These are phyloP conservation scores for Motacilla alba DNA, from an alignment of 2,113 vertebrate genomes.

Conservation along the genomic window DNA sequence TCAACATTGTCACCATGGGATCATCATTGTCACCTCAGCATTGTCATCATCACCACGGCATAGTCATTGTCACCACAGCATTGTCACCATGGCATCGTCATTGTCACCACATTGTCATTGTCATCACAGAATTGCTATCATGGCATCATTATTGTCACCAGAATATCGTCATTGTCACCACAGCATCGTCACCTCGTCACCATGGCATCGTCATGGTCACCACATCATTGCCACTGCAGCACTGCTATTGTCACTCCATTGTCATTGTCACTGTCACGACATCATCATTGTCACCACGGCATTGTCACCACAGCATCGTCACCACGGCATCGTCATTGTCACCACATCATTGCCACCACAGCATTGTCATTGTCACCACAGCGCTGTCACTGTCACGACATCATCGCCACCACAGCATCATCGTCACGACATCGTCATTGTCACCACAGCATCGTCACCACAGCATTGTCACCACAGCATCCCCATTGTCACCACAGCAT, in stretches of 20 bases:
- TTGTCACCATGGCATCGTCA: not conserved
- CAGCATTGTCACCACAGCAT: fast-evolving
- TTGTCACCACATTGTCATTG: fast-evolving
- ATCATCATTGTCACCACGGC: fast-evolving
- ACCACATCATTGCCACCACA: not conserved
- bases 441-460: not conserved
- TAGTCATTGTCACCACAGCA: fast-evolving
- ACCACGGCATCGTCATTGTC: not conserved
- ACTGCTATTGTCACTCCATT: no score
- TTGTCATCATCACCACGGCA: no score
- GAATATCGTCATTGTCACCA: fast-evolving
- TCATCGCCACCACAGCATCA: no score
- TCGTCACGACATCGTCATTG: fast-evolving
- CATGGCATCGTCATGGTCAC: not conserved
- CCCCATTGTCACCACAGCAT: fast-evolving
- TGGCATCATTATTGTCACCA: fast-evolving
- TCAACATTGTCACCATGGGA: not conserved
- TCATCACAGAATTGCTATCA: not conserved
- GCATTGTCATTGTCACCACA: not conserved
- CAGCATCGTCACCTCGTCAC: not conserved
- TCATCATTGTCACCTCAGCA: not conserved
- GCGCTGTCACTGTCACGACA: not conserved
- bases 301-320: fast-evolving
- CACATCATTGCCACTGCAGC: not conserved
- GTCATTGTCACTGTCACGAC: fast-evolving